Evolutionary conservation across 2,113 vertebrate genomes (phyloP).

Genomic region (Zosterops borbonicus): DNA sequence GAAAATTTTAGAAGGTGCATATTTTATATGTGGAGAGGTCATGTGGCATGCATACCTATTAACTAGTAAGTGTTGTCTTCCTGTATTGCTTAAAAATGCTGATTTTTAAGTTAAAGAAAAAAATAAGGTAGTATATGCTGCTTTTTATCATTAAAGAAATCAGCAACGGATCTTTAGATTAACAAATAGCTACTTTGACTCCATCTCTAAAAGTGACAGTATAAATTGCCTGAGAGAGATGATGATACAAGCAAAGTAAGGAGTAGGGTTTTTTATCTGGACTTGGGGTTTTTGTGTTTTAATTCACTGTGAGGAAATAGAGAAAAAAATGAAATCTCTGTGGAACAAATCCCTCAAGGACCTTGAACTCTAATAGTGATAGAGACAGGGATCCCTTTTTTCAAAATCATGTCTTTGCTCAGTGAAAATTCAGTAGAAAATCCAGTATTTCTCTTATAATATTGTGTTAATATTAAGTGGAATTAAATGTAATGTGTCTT

Average conservation of each 20-base stretch:
- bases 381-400: neutral
- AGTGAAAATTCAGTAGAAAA: neutral
- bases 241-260: neutral
- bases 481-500: neutral
- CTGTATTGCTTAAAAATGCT: neutral
- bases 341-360: neutral
- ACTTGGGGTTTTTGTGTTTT: neutral
- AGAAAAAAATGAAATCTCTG: neutral
- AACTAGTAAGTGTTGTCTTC: neutral
- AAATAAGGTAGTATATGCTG: neutral
- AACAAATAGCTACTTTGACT: neutral
- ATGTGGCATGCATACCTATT: accelerated
- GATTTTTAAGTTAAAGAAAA: neutral
- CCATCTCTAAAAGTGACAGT: neutral
- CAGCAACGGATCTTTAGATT: neutral
- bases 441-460: neutral
- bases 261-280: neutral
- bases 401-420: neutral
- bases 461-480: neutral
- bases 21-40: neutral
- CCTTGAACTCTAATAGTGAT: neutral
- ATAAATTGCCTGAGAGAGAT: neutral
- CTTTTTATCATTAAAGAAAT: neutral
- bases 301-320: neutral
- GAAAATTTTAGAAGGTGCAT: neutral